Evolutionary conservation across 1,140 invertebrate genomes (phyloP), one percentile per base, ranked within the genome.

Genomic region (Thalassaphorura encarpata): DNA sequence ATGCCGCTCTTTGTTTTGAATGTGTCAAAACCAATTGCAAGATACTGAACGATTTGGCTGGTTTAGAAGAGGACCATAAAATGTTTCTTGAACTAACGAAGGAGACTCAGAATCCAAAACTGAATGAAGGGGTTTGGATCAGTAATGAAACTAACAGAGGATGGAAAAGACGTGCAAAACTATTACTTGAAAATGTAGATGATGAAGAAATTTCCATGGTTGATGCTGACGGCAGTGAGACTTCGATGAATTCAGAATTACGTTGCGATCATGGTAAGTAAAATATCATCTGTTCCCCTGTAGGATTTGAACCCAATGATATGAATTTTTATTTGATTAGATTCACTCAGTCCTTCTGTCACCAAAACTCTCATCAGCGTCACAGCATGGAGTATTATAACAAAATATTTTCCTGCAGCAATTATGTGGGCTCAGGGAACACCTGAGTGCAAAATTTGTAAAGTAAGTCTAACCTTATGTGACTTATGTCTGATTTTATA

Each of bases 381-480:
- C 2, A 70, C 72, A 65, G 74, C 73, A 1, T 81, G 78, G 78
- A 57, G 61, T 15, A 74, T 76, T 53, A 61, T 80, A 15, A 67
- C 68, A 56, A 73, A 72, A 57, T 78, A 80, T 69, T 81, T 80
- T 67, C 77, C 77, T 4, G 66, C 71, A 24, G 72, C 75, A 40
- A 71, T 72, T 23, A 72, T 76, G 8, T 28, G 46, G 23, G 5
- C 26, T 6, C 23, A 23, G 46, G 26, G 5, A 48, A 28, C 8
- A 48, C 8, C 33, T n/a, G 57, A 71, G 1, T 80, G 79, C 67
- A 55, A 64, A 39, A 63, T 71, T 31, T 80, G 78, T 55, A 66
- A 69, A 60, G 75, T 77, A 69, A 52, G 47, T 62, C 46, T 42
- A 42, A n/a, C 18, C 5, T 54, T 51, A 21, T 21, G 18, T 13